Percentiles rank a stretch among this genome's conserved stretches.
Evolutionary conservation across 2,113 vertebrate species (phyloP).

Genomic region (Montifringilla adamsi): DNA sequence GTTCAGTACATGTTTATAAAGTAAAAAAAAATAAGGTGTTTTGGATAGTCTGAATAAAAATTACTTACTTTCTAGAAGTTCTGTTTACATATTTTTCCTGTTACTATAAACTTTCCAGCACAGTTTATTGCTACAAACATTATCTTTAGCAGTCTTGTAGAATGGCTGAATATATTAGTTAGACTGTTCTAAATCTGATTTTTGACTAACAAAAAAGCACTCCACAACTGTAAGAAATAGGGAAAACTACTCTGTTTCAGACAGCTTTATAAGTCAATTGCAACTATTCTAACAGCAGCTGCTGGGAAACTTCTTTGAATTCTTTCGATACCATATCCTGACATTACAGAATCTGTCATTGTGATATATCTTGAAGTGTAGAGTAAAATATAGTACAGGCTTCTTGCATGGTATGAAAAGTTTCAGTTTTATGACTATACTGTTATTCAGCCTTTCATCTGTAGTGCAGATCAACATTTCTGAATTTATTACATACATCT

Average conservation of each 20-base stretch:
- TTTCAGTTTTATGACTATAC: conserved; percentile 27
- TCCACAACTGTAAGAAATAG: background rate
- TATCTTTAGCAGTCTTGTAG: background rate
- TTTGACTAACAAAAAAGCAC: background rate
- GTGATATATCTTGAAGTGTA: conserved; percentile 39
- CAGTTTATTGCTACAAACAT: background rate
- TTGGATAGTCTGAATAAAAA: background rate
- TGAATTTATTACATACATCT: conserved; percentile 69
- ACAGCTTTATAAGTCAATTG: conserved; percentile 17
- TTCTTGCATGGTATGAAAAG: conserved; percentile 15
- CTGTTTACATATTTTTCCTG: background rate
- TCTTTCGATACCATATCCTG: conserved; percentile 25
- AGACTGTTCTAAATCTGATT: background rate
- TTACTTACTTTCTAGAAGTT: background rate
- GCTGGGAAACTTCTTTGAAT: conserved; percentile 22
- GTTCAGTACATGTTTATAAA: background rate
- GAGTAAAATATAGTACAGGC: conserved; percentile 10
- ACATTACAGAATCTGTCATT: conserved; percentile 32
- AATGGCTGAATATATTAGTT: background rate
- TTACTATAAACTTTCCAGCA: background rate
- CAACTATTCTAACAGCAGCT: conserved; percentile 23
- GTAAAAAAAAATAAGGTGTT: background rate
- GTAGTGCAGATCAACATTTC: conserved; percentile 68
- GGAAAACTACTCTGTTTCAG: background rate
- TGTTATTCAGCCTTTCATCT: conserved; percentile 73